Percentiles rank a stretch among this genome's conserved stretches.
Conservation (phyloP, 2,797 vertebrate genomes). For the Sternotherus odoratus region DNA sequence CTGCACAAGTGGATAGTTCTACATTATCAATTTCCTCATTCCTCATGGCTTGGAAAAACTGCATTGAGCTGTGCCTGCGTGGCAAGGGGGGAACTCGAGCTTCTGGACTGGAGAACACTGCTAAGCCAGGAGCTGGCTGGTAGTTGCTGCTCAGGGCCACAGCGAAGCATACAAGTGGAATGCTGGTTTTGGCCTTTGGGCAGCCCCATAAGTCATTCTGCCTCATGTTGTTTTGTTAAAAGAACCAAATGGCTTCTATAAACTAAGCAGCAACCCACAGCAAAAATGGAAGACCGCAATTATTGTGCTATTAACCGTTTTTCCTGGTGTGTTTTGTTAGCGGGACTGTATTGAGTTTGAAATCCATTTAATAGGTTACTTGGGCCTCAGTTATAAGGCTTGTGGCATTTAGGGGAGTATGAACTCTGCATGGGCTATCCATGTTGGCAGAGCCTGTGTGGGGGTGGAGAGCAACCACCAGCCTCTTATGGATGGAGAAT, state of each 20-base stretch:
- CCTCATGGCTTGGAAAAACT: neutral
- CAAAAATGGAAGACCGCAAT: neutral
- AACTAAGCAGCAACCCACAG: neutral
- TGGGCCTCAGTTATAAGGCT: neutral
- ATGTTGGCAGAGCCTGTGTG: neutral
- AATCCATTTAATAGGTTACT: neutral
- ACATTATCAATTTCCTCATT: neutral
- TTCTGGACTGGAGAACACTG: neutral
- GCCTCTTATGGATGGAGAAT: neutral
- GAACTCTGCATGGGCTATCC: neutral
- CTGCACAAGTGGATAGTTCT: neutral
- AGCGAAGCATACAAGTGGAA: neutral
- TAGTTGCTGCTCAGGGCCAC: neutral
- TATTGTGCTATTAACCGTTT: neutral
- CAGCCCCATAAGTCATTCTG: neutral
- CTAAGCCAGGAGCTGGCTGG: neutral
- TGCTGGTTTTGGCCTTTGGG: neutral
- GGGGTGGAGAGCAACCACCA: neutral
- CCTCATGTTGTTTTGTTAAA: neutral
- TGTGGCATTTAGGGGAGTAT: neutral
- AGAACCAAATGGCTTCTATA: neutral
- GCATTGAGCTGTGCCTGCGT: neutral
- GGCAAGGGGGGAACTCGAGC: neutral
- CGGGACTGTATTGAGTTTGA: neutral
- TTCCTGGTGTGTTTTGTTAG: neutral